These are phyloP conservation scores for Leptinotarsa lineolata DNA, from an alignment of 1,140 invertebrate species.

Conservation along the genomic window DNA sequence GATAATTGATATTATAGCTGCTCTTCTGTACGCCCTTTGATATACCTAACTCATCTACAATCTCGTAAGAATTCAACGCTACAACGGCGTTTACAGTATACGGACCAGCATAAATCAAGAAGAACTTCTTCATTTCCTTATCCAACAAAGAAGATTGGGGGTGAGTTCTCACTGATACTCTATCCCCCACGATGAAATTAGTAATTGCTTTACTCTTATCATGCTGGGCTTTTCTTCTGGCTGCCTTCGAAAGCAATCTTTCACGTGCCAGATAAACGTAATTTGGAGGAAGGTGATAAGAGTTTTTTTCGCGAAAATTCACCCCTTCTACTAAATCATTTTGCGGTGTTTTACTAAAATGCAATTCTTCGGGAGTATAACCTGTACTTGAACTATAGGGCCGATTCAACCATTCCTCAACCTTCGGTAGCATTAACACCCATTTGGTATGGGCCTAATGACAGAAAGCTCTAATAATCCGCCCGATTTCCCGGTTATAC, in stretches of 20 bases:
- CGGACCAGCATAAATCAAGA: slow-evolving; percentile 14
- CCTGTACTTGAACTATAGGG: background rate
- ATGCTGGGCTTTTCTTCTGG: background rate
- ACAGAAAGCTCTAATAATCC: background rate
- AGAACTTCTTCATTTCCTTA: slow-evolving; percentile 23
- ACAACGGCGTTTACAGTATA: background rate
- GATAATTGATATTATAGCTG: background rate
- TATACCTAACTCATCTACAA: too few species aligned
- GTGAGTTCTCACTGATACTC: slow-evolving; percentile 18
- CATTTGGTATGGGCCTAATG: slow-evolving; percentile 18
- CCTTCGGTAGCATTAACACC: slow-evolving; percentile 10
- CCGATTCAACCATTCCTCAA: slow-evolving; percentile 11
- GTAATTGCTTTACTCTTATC: background rate
- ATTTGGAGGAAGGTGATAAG: background rate
- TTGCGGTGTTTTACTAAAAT: slow-evolving; percentile 7
- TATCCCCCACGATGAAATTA: background rate
- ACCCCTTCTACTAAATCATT: background rate
- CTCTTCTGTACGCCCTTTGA: slow-evolving; percentile 1
- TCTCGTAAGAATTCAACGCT: too few species aligned
- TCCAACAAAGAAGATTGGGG: background rate
- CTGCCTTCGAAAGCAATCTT: background rate
- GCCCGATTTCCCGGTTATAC: slow-evolving; percentile 16
- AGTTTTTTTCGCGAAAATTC: too few species aligned
- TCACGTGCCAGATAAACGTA: background rate
- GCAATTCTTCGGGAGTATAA: slow-evolving; percentile 17